These are phyloP conservation scores for Indri indri DNA, from an alignment of 2,113 vertebrate species.

Conservation along the genomic window DNA sequence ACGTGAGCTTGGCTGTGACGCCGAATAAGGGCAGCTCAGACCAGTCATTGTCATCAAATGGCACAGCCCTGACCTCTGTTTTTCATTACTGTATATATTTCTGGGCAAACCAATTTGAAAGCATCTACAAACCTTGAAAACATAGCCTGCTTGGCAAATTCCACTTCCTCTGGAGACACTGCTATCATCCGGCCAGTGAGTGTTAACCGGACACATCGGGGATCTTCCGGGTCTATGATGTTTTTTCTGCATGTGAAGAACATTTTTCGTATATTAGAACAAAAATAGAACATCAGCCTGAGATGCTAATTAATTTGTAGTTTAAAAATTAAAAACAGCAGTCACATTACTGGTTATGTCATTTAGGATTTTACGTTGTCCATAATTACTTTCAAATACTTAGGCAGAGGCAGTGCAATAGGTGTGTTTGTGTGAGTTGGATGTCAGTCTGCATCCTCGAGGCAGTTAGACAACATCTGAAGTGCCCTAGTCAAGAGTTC, in stretches of 20 bases:
- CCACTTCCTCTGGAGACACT: slow-evolving; percentile 87
- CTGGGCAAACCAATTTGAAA: not conserved
- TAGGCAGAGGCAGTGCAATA: not conserved
- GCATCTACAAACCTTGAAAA: slow-evolving; percentile 86
- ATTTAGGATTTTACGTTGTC: not conserved
- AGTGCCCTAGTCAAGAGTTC: not conserved
- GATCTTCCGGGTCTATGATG: slow-evolving; percentile 89
- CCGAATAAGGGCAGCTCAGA: not conserved
- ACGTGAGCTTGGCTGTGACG: accelerated
- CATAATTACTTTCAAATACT: not conserved
- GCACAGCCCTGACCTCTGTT: not conserved
- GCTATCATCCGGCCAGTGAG: slow-evolving; percentile 90
- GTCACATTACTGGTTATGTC: not conserved
- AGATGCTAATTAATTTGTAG: not conserved
- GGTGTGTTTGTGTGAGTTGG: not conserved
- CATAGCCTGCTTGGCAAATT: slow-evolving; percentile 91
- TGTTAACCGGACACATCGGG: slow-evolving; percentile 89
- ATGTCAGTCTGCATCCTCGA: not conserved
- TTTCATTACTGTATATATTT: not conserved
- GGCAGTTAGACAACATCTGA: not conserved
- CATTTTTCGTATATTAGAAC: slow-evolving; percentile 40
- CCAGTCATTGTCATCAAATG: not conserved
- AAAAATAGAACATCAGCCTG: not conserved
- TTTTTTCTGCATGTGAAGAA: slow-evolving; percentile 87
- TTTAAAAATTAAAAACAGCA: not conserved